Conservation (phyloP, 2,888 invertebrate species). For the Rhamphomyia laevipes region DNA sequence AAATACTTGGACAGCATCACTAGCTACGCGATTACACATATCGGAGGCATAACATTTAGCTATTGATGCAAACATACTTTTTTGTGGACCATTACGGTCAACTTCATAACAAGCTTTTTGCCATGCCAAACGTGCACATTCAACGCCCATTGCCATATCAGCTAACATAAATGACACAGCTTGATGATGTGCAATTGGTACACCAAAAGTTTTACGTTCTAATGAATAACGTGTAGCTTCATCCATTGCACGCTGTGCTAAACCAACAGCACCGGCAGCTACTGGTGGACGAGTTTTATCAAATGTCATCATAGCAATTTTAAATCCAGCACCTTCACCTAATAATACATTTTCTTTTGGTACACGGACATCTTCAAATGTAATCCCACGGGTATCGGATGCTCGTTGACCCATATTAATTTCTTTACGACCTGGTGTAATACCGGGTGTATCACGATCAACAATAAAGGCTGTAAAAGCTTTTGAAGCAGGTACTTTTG, state of each 20-base stretch:
- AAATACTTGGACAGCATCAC: conserved; percentile 84
- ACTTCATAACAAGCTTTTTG: conserved; percentile 73
- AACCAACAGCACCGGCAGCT: conserved; percentile 72
- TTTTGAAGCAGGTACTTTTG: conserved; percentile 70
- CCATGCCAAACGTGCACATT: conserved; percentile 69
- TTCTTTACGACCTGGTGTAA: conserved; percentile 55
- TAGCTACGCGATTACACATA: conserved; percentile 75
- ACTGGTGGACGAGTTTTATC: conserved; percentile 60
- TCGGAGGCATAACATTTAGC: conserved; percentile 82
- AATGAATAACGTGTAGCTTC: conserved; percentile 79
- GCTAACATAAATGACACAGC: conserved; percentile 83
- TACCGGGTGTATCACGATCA: conserved; percentile 51
- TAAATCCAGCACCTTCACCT: conserved; percentile 58
- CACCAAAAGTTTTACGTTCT: conserved; percentile 82
- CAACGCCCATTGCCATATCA: conserved; percentile 73
- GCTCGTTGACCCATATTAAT: conserved; percentile 63
- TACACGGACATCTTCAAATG: conserved; percentile 63
- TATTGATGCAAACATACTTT: conserved; percentile 65
- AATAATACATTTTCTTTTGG: conserved; percentile 58
- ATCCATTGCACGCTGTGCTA: conserved; percentile 73
- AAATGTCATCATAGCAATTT: conserved; percentile 63
- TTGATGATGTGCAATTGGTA: conserved; percentile 61
- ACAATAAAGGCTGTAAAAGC: conserved; percentile 70
- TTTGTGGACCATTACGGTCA: conserved; percentile 57
- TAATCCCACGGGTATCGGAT: conserved; percentile 58